A percentile compares a stretch with the other conserved stretches of the same genome.
phyloP scores from a whole-genome alignment of 2,113 vertebrate genomes.

The Daphoenositta chrysoptera region DNA sequence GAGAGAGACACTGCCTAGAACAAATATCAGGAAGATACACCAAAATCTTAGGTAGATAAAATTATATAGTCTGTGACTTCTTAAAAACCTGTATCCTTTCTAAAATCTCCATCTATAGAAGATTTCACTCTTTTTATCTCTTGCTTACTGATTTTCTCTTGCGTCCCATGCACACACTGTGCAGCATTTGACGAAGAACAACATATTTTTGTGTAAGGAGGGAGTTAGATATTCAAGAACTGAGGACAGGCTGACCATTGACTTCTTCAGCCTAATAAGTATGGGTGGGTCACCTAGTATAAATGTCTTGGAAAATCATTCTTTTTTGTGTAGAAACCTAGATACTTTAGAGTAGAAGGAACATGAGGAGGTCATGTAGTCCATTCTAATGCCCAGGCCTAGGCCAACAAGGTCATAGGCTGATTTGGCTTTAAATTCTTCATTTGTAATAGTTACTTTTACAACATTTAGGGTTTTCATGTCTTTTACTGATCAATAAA shows the following conservation, averaged over 20 bases:
- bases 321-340: neutral
- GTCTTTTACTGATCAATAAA: neutral
- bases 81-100: neutral
- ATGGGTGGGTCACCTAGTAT: neutral
- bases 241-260: neutral
- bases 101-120: neutral
- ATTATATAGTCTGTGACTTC: neutral
- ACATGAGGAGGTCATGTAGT: neutral
- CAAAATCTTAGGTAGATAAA: neutral
- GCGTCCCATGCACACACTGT: neutral
- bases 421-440: neutral
- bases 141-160: neutral
- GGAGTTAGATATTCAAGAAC: neutral
- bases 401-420: neutral
- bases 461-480: neutral
- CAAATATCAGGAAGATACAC: neutral
- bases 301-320: neutral
- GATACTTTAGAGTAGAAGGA: neutral
- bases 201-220: neutral
- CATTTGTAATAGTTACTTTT: neutral
- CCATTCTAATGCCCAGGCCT: neutral
- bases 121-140: neutral
- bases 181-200: neutral
- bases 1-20: neutral
- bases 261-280: neutral